A percentile compares a stretch with the other conserved stretches of the same genome.
Evolutionary conservation across 2,113 vertebrate species (phyloP).

Genomic region (Bos taurus): DNA sequence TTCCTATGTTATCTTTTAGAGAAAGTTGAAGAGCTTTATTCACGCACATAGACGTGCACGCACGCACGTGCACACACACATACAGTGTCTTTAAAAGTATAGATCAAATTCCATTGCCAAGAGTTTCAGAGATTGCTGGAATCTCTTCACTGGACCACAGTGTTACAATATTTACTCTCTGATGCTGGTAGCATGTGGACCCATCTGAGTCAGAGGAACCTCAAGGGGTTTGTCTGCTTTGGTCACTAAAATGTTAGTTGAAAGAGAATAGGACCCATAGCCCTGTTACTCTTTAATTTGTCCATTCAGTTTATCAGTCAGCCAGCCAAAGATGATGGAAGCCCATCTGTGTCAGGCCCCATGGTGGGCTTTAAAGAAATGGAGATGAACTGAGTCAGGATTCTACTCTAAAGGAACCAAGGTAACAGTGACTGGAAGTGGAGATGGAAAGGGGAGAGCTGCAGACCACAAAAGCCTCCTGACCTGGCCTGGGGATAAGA

Average conservation of each 20-base stretch:
- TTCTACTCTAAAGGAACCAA: not conserved
- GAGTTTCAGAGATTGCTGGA: not conserved
- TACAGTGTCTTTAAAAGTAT: not conserved
- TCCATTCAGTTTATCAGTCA: not conserved
- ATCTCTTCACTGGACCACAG: not conserved
- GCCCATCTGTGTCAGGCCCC: not conserved
- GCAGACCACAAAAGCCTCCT: not conserved
- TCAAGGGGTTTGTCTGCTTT: not conserved
- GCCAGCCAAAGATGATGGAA: not conserved
- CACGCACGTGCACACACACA: not conserved
- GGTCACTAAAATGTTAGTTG: not conserved
- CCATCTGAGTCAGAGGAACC: not conserved
- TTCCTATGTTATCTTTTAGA: conserved; percentile 31
- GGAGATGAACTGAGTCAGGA: not conserved
- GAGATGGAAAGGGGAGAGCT: accelerated
- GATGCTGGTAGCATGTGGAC: not conserved
- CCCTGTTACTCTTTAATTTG: not conserved
- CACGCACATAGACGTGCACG: accelerated
- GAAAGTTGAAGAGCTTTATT: conserved; percentile 37
- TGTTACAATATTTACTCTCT: not conserved
- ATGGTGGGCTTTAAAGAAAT: not conserved
- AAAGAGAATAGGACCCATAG: not conserved
- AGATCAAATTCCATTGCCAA: not conserved
- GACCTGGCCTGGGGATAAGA: not conserved
- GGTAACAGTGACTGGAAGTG: not conserved